phyloP scores from a whole-genome alignment of 2,113 vertebrate species.

The Chascanopsetta lugubris region DNA sequence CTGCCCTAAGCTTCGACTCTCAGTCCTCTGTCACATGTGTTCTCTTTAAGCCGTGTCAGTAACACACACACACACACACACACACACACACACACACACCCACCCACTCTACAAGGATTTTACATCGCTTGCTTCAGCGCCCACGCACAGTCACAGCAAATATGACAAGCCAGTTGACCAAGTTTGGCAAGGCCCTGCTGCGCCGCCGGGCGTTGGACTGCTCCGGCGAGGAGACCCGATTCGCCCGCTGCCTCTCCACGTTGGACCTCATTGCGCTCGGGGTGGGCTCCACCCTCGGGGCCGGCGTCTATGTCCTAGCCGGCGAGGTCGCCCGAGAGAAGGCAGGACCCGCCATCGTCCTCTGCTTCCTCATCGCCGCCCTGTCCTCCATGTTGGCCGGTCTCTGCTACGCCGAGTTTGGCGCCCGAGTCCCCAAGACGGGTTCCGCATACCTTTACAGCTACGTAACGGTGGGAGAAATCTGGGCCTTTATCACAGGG shows the following conservation, averaged over 20 bases:
- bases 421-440: constrained; percentile 92
- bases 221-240: constrained; percentile 81
- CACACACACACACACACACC: too few relatives aligned
- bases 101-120: constrained; percentile 43
- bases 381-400: constrained; percentile 94
- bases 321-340: constrained; percentile 92
- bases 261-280: constrained; percentile 93
- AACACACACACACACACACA: too few relatives aligned
- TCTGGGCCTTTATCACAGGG: constrained; percentile 96
- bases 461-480: constrained; percentile 95
- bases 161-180: constrained; percentile 80
- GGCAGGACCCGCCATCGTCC: constrained; percentile 91
- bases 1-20: constrained; percentile 25
- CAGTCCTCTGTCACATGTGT: constrained; percentile 27
- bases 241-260: constrained; percentile 92
- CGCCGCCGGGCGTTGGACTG: constrained; percentile 85
- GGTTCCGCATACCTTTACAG: constrained; percentile 98
- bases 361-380: constrained; percentile 94
- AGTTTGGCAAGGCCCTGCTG: constrained; percentile 84
- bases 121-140: constrained; percentile 25
- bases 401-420: constrained; percentile 96
- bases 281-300: constrained; percentile 93
- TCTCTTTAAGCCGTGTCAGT: constrained; percentile 46
- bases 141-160: constrained; percentile 53
- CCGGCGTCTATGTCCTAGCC: constrained; percentile 91